Evolutionary conservation across 1,140 invertebrate genomes (phyloP).

Genomic region (Zelostemma sp.): DNA sequence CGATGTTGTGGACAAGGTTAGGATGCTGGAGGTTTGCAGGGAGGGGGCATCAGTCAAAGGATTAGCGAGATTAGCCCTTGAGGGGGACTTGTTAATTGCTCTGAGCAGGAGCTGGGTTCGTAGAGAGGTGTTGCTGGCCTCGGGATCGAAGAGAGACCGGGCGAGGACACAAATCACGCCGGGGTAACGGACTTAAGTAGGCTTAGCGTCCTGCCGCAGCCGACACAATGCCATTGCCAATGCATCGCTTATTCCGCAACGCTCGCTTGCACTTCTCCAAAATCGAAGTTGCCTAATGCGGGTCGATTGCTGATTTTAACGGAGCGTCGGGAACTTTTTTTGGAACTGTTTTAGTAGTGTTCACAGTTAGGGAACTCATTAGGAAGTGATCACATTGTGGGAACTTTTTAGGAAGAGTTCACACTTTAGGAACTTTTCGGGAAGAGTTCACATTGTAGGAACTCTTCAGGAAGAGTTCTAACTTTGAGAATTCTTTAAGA

Average conservation of each 20-base stretch:
- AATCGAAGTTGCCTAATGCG: constrained; percentile 22
- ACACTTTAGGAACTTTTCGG: too few relatives aligned
- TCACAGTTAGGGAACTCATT: too few relatives aligned
- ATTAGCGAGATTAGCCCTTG: constrained; percentile 62
- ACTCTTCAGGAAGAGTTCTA: too few relatives aligned
- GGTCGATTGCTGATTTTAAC: too few relatives aligned
- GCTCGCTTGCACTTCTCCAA: constrained; percentile 22
- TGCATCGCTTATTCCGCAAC: constrained; percentile 34
- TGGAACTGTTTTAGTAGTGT: too few relatives aligned
- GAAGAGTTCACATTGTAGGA: too few relatives aligned
- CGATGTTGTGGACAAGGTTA: constrained; percentile 32
- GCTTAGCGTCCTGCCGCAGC: constrained; percentile 55
- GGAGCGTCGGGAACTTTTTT: too few relatives aligned
- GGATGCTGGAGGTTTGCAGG: constrained; percentile 15
- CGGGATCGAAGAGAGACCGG: constrained; percentile 21
- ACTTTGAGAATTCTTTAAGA: too few relatives aligned
- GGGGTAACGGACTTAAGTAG: constrained; percentile 64
- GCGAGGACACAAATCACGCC: constrained; percentile 61
- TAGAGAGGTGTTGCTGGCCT: constrained; percentile 10
- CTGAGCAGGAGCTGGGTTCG: constrained; percentile 34
- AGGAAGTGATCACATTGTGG: too few relatives aligned
- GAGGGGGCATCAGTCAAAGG: constrained; percentile 62
- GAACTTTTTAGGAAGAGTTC: too few relatives aligned
- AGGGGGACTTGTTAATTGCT: constrained; percentile 66
- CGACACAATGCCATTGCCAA: constrained; percentile 41